A percentile compares a stretch with the other conserved stretches of the same genome.
These are phyloP conservation scores for Anguilla pacifica DNA, from an alignment of 2,797 vertebrate species.

Conservation along the genomic window DNA sequence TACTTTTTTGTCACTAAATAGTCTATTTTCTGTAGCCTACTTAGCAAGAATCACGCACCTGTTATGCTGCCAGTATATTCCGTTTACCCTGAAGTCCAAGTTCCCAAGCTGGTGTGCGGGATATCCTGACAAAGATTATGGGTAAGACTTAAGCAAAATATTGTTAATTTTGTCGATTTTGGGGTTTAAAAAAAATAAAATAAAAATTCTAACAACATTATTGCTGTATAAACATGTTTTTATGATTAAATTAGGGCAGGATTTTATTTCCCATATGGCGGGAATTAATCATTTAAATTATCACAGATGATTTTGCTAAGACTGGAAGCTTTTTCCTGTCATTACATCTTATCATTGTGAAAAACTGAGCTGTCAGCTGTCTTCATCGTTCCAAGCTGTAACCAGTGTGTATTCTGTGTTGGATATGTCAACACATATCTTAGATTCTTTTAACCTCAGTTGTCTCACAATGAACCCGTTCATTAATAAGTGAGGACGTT, in stretches of 20 bases:
- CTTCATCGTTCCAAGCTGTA: background rate
- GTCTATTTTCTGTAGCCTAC: background rate
- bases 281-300: background rate
- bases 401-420: background rate
- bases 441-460: background rate
- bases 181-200: too few species aligned
- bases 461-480: background rate
- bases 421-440: background rate
- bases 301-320: background rate
- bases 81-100: background rate
- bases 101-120: background rate
- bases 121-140: conserved; percentile 13
- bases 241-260: background rate
- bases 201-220: background rate
- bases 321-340: background rate
- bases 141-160: background rate
- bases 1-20: background rate
- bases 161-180: background rate
- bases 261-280: background rate
- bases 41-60: background rate
- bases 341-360: background rate
- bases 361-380: background rate
- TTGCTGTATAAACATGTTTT: background rate
- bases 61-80: background rate
- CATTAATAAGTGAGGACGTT: background rate